Base-by-base conservation (phyloP, 92 coral and sea anemone species). In the Phymanthus crucifer region DNA sequence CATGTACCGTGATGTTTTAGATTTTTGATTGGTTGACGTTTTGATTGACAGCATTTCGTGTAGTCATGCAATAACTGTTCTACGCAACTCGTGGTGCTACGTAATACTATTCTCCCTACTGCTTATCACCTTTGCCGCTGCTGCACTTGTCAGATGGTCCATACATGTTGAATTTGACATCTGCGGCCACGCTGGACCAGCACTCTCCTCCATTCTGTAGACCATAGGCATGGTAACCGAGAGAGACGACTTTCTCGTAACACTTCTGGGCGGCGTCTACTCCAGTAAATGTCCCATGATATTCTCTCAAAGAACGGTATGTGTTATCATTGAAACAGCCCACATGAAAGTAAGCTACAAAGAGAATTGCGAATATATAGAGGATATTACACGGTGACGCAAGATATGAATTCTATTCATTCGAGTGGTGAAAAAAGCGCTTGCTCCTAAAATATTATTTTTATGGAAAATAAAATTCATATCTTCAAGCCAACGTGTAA, bases 151-250 rank as follows among this genome's bases (percentile, higher is more conserved):
- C 19, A 6, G 83, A 46, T 27, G 75, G 75, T 40, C 83, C 83
- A 43, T 67, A 35, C 76, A 67, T 67, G 50, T 79, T 33, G 75
- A 61, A 79, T 47, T 79, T 70, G 1, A n/a, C 4, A 32, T 79
- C 83, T 5, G 83, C 83, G 12, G 66, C 40, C 13, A 12, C 23
- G 50, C 74, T 65, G 40, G 83, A 79, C 83, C 83, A 79, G 48
- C 83, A 79, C 71, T 79, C 83, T 4, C 83, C 83, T 7, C 46
- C 46, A 19, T 79, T 79, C 36, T 79, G 83, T 16, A 79, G 32
- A 35, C 83, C 83, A 79, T 68, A 79, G 65, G 83, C 83, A 14
- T 32, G 74, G 21, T 67, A 79, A 36, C 83, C 83, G n/a, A 61
- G 24, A 32, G 72, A 69, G 0, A 77, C 12, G 18, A 33, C 40